Percentiles rank a stretch among this genome's conserved stretches.
phyloP scores from a whole-genome alignment of 2,797 vertebrate species.

The Mus caroli region DNA sequence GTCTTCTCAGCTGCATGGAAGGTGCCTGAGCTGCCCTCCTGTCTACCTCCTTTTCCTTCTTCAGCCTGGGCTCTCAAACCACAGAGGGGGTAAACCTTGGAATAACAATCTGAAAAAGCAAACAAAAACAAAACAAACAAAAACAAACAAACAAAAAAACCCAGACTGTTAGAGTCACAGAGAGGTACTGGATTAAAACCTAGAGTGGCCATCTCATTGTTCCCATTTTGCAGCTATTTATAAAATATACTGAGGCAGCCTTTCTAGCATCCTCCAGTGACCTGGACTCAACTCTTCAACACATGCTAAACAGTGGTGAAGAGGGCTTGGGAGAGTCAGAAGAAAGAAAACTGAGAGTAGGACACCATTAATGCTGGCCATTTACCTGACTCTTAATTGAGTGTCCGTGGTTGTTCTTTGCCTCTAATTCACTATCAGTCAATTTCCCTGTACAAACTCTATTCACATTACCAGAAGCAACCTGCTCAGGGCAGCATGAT shows the following conservation, averaged over 20 bases:
- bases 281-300: neutral
- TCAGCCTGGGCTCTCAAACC: neutral
- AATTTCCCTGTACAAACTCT: neutral
- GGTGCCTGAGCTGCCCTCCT: neutral
- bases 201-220: neutral
- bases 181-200: neutral
- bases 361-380: neutral
- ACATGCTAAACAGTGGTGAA: neutral
- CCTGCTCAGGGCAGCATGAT: neutral
- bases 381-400: neutral
- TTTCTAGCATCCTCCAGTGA: neutral
- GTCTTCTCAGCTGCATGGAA: neutral
- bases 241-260: neutral
- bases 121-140: neutral
- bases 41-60: neutral
- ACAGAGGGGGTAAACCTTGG: neutral
- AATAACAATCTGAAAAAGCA: neutral
- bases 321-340: neutral
- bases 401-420: neutral
- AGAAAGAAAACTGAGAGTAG: neutral
- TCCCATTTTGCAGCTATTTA: neutral
- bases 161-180: neutral
- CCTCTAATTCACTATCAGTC: neutral
- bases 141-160: neutral
- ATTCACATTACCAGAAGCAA: neutral